Conservation (phyloP, 2,888 invertebrate genomes). For the Orchesellides sinensis region DNA sequence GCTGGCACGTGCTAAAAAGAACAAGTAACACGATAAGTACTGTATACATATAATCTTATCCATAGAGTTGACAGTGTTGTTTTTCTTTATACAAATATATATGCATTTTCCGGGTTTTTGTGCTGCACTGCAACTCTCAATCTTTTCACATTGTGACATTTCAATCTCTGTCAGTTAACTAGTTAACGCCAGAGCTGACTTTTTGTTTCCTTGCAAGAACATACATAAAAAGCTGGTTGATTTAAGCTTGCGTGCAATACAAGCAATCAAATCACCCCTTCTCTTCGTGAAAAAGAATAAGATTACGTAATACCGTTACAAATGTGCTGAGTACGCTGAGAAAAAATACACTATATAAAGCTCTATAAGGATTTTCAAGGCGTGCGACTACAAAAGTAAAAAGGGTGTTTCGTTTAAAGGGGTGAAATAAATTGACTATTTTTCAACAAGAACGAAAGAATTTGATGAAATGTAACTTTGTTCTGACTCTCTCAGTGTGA, state of each 20-base stretch:
- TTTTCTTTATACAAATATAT: not conserved
- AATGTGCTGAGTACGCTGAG: not conserved
- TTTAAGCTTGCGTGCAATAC: constrained; percentile 11
- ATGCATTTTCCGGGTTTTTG: not conserved
- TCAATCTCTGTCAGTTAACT: constrained; percentile 60
- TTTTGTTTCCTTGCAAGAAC: not conserved
- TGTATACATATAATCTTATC: constrained; percentile 1
- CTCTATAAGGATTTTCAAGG: too few species aligned
- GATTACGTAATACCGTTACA: not conserved
- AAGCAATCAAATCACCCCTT: not conserved
- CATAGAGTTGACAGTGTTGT: too few species aligned
- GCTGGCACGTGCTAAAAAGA: constrained; percentile 18
- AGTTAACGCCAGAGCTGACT: constrained; percentile 24
- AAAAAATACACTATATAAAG: too few species aligned
- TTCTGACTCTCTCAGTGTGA: not conserved
- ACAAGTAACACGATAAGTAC: not conserved
- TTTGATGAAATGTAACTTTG: constrained; percentile 18
- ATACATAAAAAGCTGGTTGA: not conserved
- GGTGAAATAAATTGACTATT: constrained; percentile 43
- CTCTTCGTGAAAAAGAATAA: not conserved
- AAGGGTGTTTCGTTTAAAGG: constrained; percentile 8
- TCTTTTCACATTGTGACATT: constrained; percentile 46
- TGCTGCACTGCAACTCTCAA: not conserved
- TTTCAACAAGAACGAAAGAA: constrained; percentile 13
- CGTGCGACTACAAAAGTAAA: too few species aligned